These are phyloP conservation scores for Marmota monax DNA, from an alignment of 2,113 vertebrate genomes.

Conservation along the genomic window DNA sequence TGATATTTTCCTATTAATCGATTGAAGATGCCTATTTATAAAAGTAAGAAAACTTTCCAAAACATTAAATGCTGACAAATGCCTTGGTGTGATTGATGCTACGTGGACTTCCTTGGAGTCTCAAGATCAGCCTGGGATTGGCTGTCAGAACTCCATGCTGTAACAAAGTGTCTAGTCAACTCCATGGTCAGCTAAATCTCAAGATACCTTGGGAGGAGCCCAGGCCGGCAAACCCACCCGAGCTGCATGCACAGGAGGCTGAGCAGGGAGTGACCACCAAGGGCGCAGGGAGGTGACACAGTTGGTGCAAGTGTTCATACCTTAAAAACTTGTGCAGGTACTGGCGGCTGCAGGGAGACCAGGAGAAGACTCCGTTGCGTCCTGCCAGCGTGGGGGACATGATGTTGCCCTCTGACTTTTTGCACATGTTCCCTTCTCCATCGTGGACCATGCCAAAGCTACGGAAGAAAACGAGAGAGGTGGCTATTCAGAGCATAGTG, in stretches of 20 bases:
- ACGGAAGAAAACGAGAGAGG: background rate
- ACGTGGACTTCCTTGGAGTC: background rate
- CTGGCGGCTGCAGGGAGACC: constrained; percentile 95
- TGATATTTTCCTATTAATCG: background rate
- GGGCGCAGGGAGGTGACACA: rapidly evolving
- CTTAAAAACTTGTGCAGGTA: constrained; percentile 94
- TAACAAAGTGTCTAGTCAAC: background rate
- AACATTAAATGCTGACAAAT: background rate
- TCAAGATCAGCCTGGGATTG: background rate
- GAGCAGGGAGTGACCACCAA: rapidly evolving
- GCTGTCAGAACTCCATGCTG: background rate
- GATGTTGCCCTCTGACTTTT: constrained; percentile 95
- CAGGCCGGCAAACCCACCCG: background rate
- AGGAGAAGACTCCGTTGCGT: constrained; percentile 95
- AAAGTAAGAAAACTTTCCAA: background rate
- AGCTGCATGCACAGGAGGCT: rapidly evolving
- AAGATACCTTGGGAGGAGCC: background rate
- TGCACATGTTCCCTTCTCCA: constrained; percentile 94
- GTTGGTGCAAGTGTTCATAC: constrained; percentile 75
- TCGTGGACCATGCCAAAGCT: constrained; percentile 97
- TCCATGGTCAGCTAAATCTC: background rate
- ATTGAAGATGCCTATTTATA: background rate
- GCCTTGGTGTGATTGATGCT: background rate
- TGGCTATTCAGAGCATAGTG: background rate
- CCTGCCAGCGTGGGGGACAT: constrained; percentile 96